Base-by-base conservation (phyloP, 2,888 invertebrate genomes). In the Cistogaster globosa region DNA sequence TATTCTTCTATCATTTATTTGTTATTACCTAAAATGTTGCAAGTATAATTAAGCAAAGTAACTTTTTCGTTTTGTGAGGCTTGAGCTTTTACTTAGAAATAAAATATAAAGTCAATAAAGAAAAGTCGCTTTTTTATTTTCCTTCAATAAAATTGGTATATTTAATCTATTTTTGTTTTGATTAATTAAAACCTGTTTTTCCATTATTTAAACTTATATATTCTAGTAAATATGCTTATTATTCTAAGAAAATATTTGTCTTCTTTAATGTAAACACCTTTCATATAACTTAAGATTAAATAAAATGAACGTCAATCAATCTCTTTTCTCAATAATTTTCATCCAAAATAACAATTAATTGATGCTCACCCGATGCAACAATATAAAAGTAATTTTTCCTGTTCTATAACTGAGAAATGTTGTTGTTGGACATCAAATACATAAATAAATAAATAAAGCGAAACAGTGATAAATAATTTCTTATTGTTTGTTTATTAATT, bases 241-340 rank as follows among this genome's bases (percentile, higher is more conserved):
- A 38, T 6, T 5, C 2, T 9, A 38, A 6, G 38, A 7, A 38
- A 38, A 6, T 36, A 8, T 4, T 38, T 26, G 26, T 57, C 5
- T 11, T 26, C 4, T 26, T 55, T 22, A 12, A 22, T 2, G 22
- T 11, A 12, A 55, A 55, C 4, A 9, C n/a, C 16, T 36, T 26
- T 36, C 63, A 58, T 32, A 36, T 22, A 22, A 58, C 65, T 26
- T 51, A 51, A 71, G 20, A 14, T 18, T 48, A 26, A 71, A 26
- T 63, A 53, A 4, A 63, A n/a, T 75, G 45, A 71, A 55, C 65
- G 63, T 20, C 79, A 84, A 76, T 84, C 75, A 71, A 84, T 79
- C 79, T 42, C 32, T 67, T 14, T 69, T 71, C 75, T 75, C 14
- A 20, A 76, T 57, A 65, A 63, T 69, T 79, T 57, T 79, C 36